phyloP scores from a whole-genome alignment of 2,888 invertebrate genomes.

The Noctuana brunneofusca region DNA sequence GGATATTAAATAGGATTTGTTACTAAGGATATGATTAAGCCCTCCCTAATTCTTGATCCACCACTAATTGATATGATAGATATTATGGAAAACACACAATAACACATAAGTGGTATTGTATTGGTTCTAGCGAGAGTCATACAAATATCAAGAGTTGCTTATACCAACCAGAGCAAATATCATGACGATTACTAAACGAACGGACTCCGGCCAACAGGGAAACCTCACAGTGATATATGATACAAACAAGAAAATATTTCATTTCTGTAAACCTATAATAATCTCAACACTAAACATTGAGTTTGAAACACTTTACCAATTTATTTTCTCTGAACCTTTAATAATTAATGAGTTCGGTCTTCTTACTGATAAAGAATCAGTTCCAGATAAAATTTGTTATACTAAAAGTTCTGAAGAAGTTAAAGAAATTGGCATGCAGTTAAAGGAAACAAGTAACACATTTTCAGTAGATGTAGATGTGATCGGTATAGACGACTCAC shows the following conservation, averaged over 20 bases:
- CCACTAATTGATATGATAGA: neutral
- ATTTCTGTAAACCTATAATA: conserved; percentile 45
- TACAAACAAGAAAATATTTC: conserved; percentile 30
- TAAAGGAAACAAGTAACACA: neutral
- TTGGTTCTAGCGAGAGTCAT: conserved; percentile 59
- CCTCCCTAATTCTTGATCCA: neutral
- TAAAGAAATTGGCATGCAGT: neutral
- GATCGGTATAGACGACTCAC: neutral
- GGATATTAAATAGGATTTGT: neutral
- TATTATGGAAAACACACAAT: neutral
- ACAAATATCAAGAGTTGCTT: conserved; percentile 62
- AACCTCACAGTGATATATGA: conserved; percentile 1
- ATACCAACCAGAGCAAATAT: conserved; percentile 49
- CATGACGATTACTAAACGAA: conserved; percentile 45
- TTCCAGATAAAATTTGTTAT: neutral
- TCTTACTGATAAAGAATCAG: neutral
- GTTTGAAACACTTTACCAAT: conserved; percentile 41
- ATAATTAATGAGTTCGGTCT: conserved; percentile 7
- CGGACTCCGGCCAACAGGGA: conserved; percentile 24
- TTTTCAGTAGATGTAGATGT: neutral
- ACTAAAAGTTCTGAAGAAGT: neutral
- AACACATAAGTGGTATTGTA: conserved; percentile 29
- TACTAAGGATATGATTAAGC: neutral
- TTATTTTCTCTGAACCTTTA: conserved; percentile 45
- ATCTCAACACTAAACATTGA: conserved; percentile 34